These are phyloP conservation scores for Montifringilla adamsi DNA, from an alignment of 2,113 vertebrate species.

Conservation along the genomic window DNA sequence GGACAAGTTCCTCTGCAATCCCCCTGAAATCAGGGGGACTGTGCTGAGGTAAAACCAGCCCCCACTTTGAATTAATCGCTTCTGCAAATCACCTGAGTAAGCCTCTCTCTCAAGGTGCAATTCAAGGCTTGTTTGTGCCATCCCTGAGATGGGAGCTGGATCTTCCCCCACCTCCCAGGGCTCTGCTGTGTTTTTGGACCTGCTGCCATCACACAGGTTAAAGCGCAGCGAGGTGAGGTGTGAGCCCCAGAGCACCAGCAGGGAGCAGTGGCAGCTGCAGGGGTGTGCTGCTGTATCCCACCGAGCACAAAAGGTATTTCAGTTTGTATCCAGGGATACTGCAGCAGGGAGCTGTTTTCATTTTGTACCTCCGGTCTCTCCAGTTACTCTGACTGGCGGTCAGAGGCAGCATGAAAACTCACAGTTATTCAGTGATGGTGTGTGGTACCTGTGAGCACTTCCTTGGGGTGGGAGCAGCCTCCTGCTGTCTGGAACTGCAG, in stretches of 20 bases:
- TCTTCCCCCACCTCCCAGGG: not conserved
- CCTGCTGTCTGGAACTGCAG: not conserved
- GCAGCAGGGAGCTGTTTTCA: not conserved
- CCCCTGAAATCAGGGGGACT: not conserved
- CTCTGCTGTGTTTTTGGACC: not conserved
- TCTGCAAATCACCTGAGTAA: not conserved
- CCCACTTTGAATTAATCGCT: not conserved
- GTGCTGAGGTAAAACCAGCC: not conserved
- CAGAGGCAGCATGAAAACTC: not conserved
- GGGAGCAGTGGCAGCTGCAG: not conserved
- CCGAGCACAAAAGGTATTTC: not conserved
- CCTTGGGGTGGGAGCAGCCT: not conserved
- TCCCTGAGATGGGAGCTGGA: not conserved
- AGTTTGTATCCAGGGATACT: not conserved
- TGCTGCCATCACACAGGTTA: accelerated
- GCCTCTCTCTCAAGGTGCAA: not conserved
- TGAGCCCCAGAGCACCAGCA: not conserved
- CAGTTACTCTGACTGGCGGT: not conserved
- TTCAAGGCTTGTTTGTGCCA: not conserved
- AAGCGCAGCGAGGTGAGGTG: not conserved
- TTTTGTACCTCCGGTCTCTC: not conserved
- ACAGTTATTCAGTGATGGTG: accelerated
- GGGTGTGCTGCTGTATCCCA: not conserved
- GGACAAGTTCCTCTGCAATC: not conserved
- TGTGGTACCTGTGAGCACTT: not conserved